Base-by-base conservation (phyloP, 1,140 invertebrate genomes). In the Zaprionus ghesquierei region DNA sequence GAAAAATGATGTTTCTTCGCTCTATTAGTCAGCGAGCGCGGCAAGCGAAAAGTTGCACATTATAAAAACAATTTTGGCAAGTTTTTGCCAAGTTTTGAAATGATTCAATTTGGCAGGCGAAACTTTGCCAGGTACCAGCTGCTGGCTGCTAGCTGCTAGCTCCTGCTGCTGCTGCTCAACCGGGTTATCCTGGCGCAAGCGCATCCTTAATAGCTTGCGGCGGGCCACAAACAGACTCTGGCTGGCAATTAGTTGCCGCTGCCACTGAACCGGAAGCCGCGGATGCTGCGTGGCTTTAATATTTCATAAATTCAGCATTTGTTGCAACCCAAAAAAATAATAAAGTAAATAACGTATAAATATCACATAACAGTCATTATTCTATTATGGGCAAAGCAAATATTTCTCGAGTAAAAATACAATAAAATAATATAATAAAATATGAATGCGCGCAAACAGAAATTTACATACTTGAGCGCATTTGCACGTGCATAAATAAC, bases 51-150 rank as follows among this genome's bases (percentile, higher is more conserved):
- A 81, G 70, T 73, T 81, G 59, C 44, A 58, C 70, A 87, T 86
- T 86, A 82, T 82, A 79, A 82, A 82, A 86, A 81, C 82, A 86
- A 87, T 79, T 86, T 86, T 44, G 58, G 60, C 56, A 77, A 74
- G 71, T 75, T 77, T 70, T 64, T 70, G 75, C 55, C 75, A 76
- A 85, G 75, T 87, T 86, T 77, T 46, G 60, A 72, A 80, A 76
- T 86, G 79, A 81, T 77, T 79, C 75, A 87, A 86, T 86, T 86
- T 86, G 63, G 53, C 64, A 75, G 62, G 54, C 64, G 60, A 81
- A 86, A 87, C 63, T 78, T 86, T 69, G 41, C 46, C 75, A 87
- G 82, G 66, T 87, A 62, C 35, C 72, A 66, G 69, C 46, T 64
- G 75, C 31, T 58, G 29, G 35, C 33, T 58, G 69, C 46, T 65